Evolutionary conservation across 2,888 invertebrate genomes (phyloP).

Genomic region (Diarsia dahlii): DNA sequence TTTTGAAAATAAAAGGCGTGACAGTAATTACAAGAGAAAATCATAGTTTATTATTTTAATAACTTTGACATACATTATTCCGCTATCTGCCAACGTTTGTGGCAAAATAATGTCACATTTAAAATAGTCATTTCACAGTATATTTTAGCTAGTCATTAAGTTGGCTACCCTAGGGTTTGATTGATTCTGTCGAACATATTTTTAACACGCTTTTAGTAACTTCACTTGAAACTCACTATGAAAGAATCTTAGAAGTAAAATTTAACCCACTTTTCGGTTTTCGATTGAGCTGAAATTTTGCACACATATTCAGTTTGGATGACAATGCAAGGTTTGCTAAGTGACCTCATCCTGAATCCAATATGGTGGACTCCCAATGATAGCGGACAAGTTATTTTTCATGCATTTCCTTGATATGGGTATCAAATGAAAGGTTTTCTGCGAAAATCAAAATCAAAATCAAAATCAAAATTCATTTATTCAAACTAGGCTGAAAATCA

Average conservation of each 20-base stretch:
- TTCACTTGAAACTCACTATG: no score
- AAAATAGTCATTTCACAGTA: not conserved
- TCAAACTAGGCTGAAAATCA: no score
- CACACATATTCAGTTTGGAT: not conserved
- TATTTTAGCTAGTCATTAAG: not conserved
- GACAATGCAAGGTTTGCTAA: not conserved
- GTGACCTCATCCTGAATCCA: not conserved
- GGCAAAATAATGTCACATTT: not conserved
- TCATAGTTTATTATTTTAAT: slow-evolving; percentile 16
- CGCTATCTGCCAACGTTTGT: not conserved
- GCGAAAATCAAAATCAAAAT: no score
- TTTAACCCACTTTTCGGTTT: not conserved
- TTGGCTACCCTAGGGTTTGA: not conserved
- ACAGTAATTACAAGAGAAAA: slow-evolving; percentile 22
- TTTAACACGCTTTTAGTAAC: not conserved
- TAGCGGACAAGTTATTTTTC: not conserved
- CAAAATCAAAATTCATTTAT: no score
- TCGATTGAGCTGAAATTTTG: not conserved
- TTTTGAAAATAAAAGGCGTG: slow-evolving; percentile 6
- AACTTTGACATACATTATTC: slow-evolving; percentile 18
- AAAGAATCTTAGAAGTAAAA: not conserved
- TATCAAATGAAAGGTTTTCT: not conserved
- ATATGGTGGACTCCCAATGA: not conserved
- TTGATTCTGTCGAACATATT: not conserved
- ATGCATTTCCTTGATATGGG: not conserved